Conservation (phyloP, 2,888 invertebrate genomes). For the Drosophila falleni region DNA sequence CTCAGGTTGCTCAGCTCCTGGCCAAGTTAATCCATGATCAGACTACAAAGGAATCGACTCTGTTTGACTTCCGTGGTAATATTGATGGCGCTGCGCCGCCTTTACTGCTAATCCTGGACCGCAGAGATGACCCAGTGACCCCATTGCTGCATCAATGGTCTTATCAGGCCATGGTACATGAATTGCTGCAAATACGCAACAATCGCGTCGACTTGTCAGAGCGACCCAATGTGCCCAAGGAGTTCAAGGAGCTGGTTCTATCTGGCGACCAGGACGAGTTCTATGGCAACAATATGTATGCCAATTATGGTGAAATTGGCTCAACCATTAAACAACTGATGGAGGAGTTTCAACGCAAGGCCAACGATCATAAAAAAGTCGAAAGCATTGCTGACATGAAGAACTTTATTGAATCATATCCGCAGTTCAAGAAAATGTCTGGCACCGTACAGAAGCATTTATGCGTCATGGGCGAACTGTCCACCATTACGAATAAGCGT, state of each 20-base stretch:
- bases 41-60: slow-evolving; percentile 93
- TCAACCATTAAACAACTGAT: slow-evolving; percentile 98
- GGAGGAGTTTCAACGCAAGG: slow-evolving; percentile 98
- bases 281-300: slow-evolving; percentile 96
- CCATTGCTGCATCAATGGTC: slow-evolving; percentile 99
- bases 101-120: slow-evolving; percentile 94
- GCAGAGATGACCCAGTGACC: slow-evolving; percentile 97
- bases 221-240: slow-evolving; percentile 93
- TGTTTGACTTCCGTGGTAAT: slow-evolving; percentile 93
- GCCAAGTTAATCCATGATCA: slow-evolving; percentile 95
- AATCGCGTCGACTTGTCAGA: slow-evolving; percentile 96
- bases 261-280: slow-evolving; percentile 99
- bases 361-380: slow-evolving; percentile 89
- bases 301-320: slow-evolving; percentile 99
- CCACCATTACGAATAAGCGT: slow-evolving; percentile 91
- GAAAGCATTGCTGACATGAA: slow-evolving; percentile 99
- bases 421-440: slow-evolving; percentile 98
- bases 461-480: slow-evolving; percentile 97
- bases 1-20: slow-evolving; percentile 93
- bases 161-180: slow-evolving; percentile 99
- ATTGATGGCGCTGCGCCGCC: slow-evolving; percentile 89
- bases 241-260: slow-evolving; percentile 96
- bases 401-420: slow-evolving; percentile 98
- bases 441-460: slow-evolving; percentile 99
- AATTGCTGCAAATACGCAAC: slow-evolving; percentile 95